A percentile compares a stretch with the other conserved stretches of the same genome.
Conservation (phyloP, 92 coral and sea anemone genomes). For the Pocillopora grandis region DNA sequence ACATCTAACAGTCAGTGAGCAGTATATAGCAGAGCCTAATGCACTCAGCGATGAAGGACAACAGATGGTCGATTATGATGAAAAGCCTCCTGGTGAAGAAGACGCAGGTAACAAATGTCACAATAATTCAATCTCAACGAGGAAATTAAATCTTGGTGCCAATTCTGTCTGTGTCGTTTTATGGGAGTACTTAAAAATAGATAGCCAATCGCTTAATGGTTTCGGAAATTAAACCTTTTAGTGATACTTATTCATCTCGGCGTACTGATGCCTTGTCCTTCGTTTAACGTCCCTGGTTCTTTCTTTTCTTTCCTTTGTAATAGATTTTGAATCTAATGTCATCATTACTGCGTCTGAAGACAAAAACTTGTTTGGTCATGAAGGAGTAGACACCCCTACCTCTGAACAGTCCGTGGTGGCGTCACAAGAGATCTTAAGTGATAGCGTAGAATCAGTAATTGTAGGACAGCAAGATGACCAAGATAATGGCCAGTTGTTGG, state of each 20-base stretch:
- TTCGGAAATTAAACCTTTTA: no score
- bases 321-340: constrained; percentile 15
- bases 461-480: constrained; percentile 4
- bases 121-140: no score
- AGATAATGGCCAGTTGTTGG: constrained; percentile 4
- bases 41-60: constrained; percentile 59
- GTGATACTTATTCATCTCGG: no score
- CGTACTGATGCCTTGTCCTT: no score
- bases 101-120: constrained; percentile 5
- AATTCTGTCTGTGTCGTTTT: no score
- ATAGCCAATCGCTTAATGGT: no score
- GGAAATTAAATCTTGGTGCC: no score
- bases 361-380: constrained; percentile 5
- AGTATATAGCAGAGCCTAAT: constrained; percentile 36
- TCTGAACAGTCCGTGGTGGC: constrained; percentile 1
- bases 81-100: constrained; percentile 92
- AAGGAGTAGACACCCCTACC: neutral
- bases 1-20: constrained; percentile 12
- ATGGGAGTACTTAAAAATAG: no score
- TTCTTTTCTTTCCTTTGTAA: neutral
- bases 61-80: constrained; percentile 56
- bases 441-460: constrained; percentile 12
- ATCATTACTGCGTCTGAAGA: neutral
- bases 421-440: neutral
- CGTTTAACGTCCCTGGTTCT: neutral